Base-by-base conservation (phyloP, 1,140 invertebrate genomes). In the Whitmania pigra region DNA sequence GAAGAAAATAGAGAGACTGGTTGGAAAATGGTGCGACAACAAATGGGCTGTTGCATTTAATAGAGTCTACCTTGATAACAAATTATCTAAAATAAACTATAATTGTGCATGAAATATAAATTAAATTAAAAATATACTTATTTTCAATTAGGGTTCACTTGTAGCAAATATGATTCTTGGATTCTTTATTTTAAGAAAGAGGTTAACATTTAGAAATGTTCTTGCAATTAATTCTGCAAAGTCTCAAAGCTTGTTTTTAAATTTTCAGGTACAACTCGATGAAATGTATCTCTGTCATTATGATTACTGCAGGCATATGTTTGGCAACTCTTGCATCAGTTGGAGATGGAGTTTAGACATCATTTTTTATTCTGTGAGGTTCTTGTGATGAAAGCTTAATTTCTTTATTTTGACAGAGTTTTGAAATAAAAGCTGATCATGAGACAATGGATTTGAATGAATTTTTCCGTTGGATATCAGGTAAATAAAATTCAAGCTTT, bases 161-260 rank as follows among this genome's bases (percentile, higher is more conserved):
- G 92, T 98, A 84, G 92, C 94, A 0, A 97, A 94, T 82, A 91
- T 99, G 88, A 87, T 96, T 63, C 90, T 98, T 87, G 92, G 93
- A 63, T 89, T 95, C 22, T 84, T 94, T 74, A 89, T 97, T 72
- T 80, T 96, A 22, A 91, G 93, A 76, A 92, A 89, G 79, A 85
- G 85, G 75, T 82, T 63, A 63, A 49, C 15, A 49, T 11, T 49
- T 49, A 49, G 13, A 49, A 49, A 49, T 49, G 43, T 63, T 22
- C 29, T 63, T 63, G 20, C 22, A 18, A 31, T 13, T 77, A 76
- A 76, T 57, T 18, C 22, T 25, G 6, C 11, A 29, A 54, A 40
- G 9, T 18, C 13, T 71, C 72, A 40, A 36, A 18, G 0, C 36
- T 27, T 25, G 4, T n/a, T 11, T 11, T 63, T 31, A 13, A 25